Base-by-base conservation (phyloP, 2,888 invertebrate genomes). In the Lycia hirtaria region DNA sequence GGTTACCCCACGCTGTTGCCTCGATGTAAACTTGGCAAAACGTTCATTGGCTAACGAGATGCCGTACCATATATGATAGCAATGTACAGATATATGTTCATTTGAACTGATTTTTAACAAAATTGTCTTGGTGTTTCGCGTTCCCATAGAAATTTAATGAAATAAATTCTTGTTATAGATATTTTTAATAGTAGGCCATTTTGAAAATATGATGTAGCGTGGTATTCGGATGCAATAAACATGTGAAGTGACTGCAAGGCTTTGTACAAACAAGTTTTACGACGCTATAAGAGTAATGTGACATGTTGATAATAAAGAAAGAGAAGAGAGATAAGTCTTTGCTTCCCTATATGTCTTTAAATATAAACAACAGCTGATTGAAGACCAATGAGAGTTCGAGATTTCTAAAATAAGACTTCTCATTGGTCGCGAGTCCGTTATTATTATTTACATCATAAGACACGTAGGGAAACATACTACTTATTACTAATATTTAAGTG, bases 191-290 rank as follows among this genome's bases (percentile, higher is more conserved):
- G 86, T 89, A 90, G 89, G 75, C 81, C 78, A 85, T 86, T n/a
- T 87, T 82, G 84, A 83, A 85, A 75, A 80, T 85, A 83, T 81
- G 81, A 80, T 78, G 83, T 90, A 89, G 88, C 72, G 70, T 78
- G 87, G 83, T 87, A 83, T 80, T 83, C 78, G 88, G 85, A 90
- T 80, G 89, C 88, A 87, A 88, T 88, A 87, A n/a, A 83, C 74
- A 69, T 78, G 78, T 80, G 76, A 82, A 74, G 75, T 70, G 65
- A 67, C 71, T 56, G 66, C 76, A 72, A 60, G 61, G 81, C 71
- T 79, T 81, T 81, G 80, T 78, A 70, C 68, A 67, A 52, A 60
- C 45, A 28, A 3, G 28, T 45, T 41, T 35, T 1, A 22, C 32
- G 48, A 20, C 37, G 6, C 9, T 28, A 22, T 17, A 1, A 26